Conservation (phyloP, 37 sponge, comb jelly and placozoan genomes). For the Diacarnus erythraeanus region DNA sequence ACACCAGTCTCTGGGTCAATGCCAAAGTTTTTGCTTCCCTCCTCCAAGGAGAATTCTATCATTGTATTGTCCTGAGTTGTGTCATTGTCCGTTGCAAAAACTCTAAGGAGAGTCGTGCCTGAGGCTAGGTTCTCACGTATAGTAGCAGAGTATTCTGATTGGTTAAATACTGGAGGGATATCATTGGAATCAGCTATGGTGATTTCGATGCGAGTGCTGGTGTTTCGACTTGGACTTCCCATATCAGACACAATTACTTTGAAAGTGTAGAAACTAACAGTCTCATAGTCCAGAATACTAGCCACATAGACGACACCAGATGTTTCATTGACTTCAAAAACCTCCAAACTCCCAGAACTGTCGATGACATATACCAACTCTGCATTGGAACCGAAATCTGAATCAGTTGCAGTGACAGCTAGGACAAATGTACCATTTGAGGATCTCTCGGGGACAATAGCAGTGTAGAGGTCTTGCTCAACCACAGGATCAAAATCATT, state of each 20-base stretch:
- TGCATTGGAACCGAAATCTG: slow-evolving; percentile 54
- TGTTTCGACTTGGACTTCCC: slow-evolving; percentile 35
- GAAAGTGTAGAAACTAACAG: slow-evolving; percentile 16
- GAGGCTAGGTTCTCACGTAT: slow-evolving; percentile 65
- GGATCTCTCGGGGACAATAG: slow-evolving; percentile 39
- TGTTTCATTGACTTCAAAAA: slow-evolving; percentile 43
- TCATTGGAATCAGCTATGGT: slow-evolving; percentile 66
- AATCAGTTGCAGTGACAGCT: slow-evolving; percentile 56
- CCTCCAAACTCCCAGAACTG: neutral
- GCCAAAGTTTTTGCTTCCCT: slow-evolving; percentile 52
- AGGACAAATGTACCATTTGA: slow-evolving; percentile 40
- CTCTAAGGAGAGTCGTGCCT: slow-evolving; percentile 47
- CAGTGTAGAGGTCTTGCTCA: slow-evolving; percentile 7
- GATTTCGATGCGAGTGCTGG: slow-evolving; percentile 30
- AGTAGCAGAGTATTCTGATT: slow-evolving; percentile 19
- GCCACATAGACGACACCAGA: slow-evolving; percentile 41
- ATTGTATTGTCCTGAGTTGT: slow-evolving; percentile 1
- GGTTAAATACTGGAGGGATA: slow-evolving; percentile 56
- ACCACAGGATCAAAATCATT: slow-evolving; percentile 72
- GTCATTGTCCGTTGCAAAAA: slow-evolving; percentile 61
- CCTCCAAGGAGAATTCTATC: slow-evolving; percentile 22
- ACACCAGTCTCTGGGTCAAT: slow-evolving; percentile 68
- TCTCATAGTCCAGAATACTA: slow-evolving; percentile 16
- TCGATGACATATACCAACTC: slow-evolving; percentile 34
- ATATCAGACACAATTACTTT: slow-evolving; percentile 40